Evolutionary conservation across 2,797 vertebrate genomes (phyloP).

Genomic region (Notolabrus celidotus): DNA sequence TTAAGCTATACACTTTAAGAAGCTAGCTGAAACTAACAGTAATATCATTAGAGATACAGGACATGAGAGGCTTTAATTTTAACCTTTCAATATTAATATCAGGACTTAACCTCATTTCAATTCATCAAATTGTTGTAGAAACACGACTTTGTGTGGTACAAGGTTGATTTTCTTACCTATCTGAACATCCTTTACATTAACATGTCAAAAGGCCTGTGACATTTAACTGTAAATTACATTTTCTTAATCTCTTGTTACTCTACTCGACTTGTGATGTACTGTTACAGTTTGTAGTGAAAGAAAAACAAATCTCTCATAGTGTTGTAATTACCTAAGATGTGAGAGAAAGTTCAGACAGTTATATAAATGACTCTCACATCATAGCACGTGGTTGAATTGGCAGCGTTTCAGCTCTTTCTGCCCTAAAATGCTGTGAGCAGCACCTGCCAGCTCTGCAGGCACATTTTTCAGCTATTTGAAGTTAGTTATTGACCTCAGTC

Average conservation of each 20-base stretch:
- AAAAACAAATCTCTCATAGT: constrained; percentile 2
- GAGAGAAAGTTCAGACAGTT: constrained; percentile 26
- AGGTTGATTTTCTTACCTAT: no score
- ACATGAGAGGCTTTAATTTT: no score
- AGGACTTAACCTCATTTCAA: no score
- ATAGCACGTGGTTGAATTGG: constrained; percentile 30
- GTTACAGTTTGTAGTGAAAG: background rate
- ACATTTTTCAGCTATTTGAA: constrained; percentile 71
- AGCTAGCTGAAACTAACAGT: background rate
- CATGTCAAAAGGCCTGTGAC: background rate
- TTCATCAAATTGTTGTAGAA: no score
- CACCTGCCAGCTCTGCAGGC: constrained; percentile 65
- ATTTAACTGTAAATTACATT: background rate
- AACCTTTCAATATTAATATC: no score
- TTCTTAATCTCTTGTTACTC: background rate
- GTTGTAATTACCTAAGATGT: constrained; percentile 8
- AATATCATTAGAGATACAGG: background rate
- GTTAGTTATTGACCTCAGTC: constrained; percentile 71
- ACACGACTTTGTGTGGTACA: no score
- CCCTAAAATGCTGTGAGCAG: constrained; percentile 44
- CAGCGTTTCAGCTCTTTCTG: constrained; percentile 24
- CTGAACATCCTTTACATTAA: background rate
- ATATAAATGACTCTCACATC: constrained; percentile 30
- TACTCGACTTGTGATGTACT: background rate
- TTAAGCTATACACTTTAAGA: background rate